Base-by-base conservation (phyloP, 2,888 invertebrate genomes). In the Hyposoter didymator region DNA sequence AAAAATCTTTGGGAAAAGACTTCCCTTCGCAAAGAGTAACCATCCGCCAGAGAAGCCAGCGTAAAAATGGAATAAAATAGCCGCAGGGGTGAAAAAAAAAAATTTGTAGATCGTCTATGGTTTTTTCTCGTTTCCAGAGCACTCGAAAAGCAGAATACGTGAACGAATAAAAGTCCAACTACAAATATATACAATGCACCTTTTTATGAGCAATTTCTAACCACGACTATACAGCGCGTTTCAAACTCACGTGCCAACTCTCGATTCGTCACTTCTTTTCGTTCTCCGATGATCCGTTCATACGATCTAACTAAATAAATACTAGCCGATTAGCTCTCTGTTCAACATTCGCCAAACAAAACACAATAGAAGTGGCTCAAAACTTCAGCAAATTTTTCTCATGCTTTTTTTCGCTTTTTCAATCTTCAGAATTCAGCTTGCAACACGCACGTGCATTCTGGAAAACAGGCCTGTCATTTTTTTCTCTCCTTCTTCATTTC, bases 21-120 rank as follows among this genome's bases (percentile, higher is more conserved):
- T 79, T 64, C 52, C 73, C 76, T 76, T 78, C 72, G 62, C 81
- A 81, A 81, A 78, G 81, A 80, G 72, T 84, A 78, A 73, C 80
- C 59, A 62, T 55, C 70, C 35, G 47, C 64, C 49, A 49, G 64
- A n/a, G 14, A 47, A 64, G 64, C 47, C 55, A 22, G 67, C 66
- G 19, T 78, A 69, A 28, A 39, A 47, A 82, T 32, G 32, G 14
- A 55, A 62, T 43, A 49, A 17, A 22, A 59, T 28, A n/a, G 45
- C 59, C 32, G 10, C 45, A 52, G 43, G 49, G 47, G 49, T 49
- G 39, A 59, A 67, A 49, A 43, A 49, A 43, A 74, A 74, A 47
- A 19, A 72, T 69, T 62, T 3, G 72, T 12, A 45, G 55, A 43
- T 72, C n/a, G 39, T 66, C 22, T 64, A n/a, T 49, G 45, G 35